phyloP scores from a whole-genome alignment of 2,888 invertebrate genomes.

The Lasioglossum lativentre region DNA sequence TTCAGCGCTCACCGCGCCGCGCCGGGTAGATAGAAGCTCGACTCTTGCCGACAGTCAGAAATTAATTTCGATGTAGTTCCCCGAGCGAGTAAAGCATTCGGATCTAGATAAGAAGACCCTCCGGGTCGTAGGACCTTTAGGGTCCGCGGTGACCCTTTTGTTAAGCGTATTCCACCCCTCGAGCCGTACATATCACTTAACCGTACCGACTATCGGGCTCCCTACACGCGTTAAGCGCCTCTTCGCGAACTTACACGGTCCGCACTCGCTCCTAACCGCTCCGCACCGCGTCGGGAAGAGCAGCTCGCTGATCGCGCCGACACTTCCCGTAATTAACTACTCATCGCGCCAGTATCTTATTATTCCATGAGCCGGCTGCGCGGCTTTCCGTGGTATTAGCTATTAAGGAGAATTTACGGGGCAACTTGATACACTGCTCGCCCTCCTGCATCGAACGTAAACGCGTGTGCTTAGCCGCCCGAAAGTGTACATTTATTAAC shows the following conservation, averaged over 20 bases:
- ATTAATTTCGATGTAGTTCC: slow-evolving; percentile 70
- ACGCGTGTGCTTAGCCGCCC: slow-evolving; percentile 17
- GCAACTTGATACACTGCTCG: slow-evolving; percentile 36
- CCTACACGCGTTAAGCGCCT: slow-evolving; percentile 60
- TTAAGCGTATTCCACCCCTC: slow-evolving; percentile 62
- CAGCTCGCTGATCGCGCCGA: slow-evolving; percentile 49
- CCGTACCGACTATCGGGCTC: slow-evolving; percentile 59
- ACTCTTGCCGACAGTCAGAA: slow-evolving; percentile 64
- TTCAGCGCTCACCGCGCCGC: too few relatives aligned
- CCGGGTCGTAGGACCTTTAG: slow-evolving; percentile 55
- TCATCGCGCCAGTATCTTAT: slow-evolving; percentile 58
- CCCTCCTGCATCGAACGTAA: slow-evolving; percentile 34
- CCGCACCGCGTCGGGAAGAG: slow-evolving; percentile 2
- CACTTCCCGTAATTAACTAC: slow-evolving; percentile 61
- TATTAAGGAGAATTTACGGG: slow-evolving; percentile 46
- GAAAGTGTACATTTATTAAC: slow-evolving; percentile 21
- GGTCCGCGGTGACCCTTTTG: slow-evolving; percentile 69
- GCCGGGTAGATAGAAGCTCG: slow-evolving; percentile 55
- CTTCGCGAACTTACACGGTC: slow-evolving; percentile 52
- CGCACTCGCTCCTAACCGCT: neutral
- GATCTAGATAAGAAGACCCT: slow-evolving; percentile 69
- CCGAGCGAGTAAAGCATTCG: slow-evolving; percentile 59
- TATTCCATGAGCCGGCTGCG: slow-evolving; percentile 44
- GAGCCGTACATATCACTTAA: slow-evolving; percentile 70
- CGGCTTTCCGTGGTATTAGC: slow-evolving; percentile 27